A percentile compares a stretch with the other conserved stretches of the same genome.
Conservation (phyloP, 2,797 vertebrate species). For the Chiropotes sagulatus region DNA sequence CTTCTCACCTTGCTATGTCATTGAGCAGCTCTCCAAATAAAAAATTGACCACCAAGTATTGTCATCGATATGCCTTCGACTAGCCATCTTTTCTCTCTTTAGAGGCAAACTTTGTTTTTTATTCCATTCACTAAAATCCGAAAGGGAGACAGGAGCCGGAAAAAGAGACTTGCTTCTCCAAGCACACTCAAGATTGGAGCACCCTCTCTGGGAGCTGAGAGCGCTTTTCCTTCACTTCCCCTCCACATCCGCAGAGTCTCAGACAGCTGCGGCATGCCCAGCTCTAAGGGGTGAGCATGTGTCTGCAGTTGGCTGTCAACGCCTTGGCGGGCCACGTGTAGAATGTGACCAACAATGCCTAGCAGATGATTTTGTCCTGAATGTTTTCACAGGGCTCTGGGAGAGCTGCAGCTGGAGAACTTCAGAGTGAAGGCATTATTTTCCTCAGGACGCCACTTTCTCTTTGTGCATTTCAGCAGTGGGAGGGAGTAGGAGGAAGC, state of each 20-base stretch:
- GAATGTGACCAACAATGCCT: not conserved
- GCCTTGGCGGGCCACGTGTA: not conserved
- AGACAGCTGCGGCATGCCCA: not conserved
- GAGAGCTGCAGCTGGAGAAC: not conserved
- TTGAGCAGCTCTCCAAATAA: not conserved
- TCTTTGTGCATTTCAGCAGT: not conserved
- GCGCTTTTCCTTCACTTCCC: accelerated
- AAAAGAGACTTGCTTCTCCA: not conserved
- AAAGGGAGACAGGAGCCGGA: not conserved
- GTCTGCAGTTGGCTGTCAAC: not conserved
- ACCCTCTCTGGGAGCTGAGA: not conserved
- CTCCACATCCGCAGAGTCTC: not conserved
- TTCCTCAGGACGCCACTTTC: not conserved
- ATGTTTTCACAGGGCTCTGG: not conserved
- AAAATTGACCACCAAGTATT: not conserved
- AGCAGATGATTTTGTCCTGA: not conserved
- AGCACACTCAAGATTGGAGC: not conserved
- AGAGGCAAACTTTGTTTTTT: not conserved
- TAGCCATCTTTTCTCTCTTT: not conserved
- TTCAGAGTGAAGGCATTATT: not conserved
- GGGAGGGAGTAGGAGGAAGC: not conserved
- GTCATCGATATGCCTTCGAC: not conserved
- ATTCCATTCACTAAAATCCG: not conserved
- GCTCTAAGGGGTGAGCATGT: not conserved
- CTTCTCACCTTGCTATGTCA: not conserved